Evolutionary conservation across 1,140 invertebrate genomes (phyloP), one percentile per base, ranked within the genome.

Genomic region (Formica selysi): DNA sequence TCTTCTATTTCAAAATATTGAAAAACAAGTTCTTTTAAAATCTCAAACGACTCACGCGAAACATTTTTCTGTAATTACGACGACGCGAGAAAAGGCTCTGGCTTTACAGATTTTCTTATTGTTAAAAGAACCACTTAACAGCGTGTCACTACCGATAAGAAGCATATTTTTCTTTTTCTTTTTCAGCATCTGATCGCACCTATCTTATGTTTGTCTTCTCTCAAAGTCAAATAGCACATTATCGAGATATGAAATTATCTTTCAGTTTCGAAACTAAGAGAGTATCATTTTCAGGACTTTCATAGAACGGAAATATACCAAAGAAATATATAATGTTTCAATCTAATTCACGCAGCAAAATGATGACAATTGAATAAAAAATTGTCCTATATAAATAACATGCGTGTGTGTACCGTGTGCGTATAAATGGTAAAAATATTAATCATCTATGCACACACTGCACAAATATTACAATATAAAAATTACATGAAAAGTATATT

Each of bases 51-150:
- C 29, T 54, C 11, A 19, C 29, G 62, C 41, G 10, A 48, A 38
- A 29, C 29, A 48, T 83, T 73, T 73, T 73, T 8, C 68, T 36
- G 73, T 83, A 83, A 74, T 74, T 74, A 48, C 38, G 41, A 74
- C 6, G 1, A 16, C 54, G 26, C 13, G 41, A 73, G 26, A 74
- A 64, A 73, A 48, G 19, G 8, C 4, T 61, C 26, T 62, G 11
- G 57, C 38, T 32, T 62, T 73, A 74, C 22, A 29, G 26, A 48
- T 26, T 74, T 61, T 59, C 26, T 62, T 59, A 4, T 32, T 32
- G 3, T 32, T 44, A 48, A 6, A 1, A 79, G 7, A 71, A 41
- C 11, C 32, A 36, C 19, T 73, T 29, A 73, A 44, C 65, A 36
- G 29, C 29, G n/a, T 73, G 48, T 73, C 67, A 48, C 57, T 61